phyloP scores from a whole-genome alignment of 2,113 vertebrate genomes.

The Pleuronectes platessa region DNA sequence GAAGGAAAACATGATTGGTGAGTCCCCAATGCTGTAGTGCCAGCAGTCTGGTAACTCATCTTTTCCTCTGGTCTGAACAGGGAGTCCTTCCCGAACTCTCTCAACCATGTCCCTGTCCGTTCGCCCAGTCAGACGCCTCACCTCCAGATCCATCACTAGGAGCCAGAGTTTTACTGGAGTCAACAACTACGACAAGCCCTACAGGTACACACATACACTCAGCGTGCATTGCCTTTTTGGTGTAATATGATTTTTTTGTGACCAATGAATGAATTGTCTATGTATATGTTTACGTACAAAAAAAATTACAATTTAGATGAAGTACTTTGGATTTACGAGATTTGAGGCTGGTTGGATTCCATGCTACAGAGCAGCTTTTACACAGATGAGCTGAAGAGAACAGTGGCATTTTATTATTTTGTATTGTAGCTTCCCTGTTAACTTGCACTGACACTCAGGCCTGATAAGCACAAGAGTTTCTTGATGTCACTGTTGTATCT shows the following conservation, averaged over 20 bases:
- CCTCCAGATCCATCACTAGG: conserved; percentile 91
- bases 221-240: not conserved
- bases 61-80: conserved; percentile 72
- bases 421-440: no score
- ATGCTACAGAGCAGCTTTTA: no score
- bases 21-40: not conserved
- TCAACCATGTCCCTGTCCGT: conserved; percentile 96
- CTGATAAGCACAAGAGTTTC: no score
- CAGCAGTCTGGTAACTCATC: not conserved
- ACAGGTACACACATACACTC: conserved; percentile 77
- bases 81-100: conserved; percentile 90
- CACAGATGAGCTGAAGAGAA: no score
- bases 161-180: conserved; percentile 97
- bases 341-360: no score
- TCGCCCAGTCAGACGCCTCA: conserved; percentile 87
- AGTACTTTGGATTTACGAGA: no score
- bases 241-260: not conserved
- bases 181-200: conserved; percentile 89
- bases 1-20: not conserved
- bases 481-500: no score
- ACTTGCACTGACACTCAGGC: no score
- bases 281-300: no score
- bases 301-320: no score
- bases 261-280: no score
- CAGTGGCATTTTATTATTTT: no score